Evolutionary conservation across 2,888 invertebrate genomes (phyloP).

Genomic region (Cancer borealis): DNA sequence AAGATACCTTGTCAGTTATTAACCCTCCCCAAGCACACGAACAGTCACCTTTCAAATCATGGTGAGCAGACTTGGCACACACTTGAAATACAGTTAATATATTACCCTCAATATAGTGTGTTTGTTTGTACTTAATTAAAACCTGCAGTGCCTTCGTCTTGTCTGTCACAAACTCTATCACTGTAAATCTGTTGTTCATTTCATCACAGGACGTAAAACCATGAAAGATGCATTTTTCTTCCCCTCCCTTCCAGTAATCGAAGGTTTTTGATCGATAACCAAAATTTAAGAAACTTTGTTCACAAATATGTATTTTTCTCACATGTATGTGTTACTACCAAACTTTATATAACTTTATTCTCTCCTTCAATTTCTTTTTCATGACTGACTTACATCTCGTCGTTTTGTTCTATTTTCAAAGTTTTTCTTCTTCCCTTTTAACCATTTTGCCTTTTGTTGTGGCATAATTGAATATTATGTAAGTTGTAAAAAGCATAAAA

Average conservation of each 20-base stretch:
- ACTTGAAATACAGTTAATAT: neutral
- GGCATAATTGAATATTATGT: neutral
- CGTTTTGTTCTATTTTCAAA: neutral
- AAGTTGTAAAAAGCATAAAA: constrained; percentile 23
- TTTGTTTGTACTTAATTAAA: neutral
- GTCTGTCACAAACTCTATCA: neutral
- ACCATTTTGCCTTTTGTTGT: neutral
- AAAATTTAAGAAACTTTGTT: neutral
- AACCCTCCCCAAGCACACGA: too few species aligned
- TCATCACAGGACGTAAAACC: neutral
- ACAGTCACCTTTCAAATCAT: neutral
- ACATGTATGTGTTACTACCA: neutral
- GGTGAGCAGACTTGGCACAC: neutral
- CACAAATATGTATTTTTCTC: neutral
- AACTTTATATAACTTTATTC: neutral
- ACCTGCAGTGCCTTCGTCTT: neutral
- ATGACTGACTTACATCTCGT: neutral
- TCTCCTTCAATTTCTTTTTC: neutral
- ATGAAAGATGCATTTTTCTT: neutral
- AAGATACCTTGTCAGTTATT: too few species aligned
- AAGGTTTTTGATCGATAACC: neutral
- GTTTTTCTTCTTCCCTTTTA: neutral
- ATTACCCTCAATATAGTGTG: neutral
- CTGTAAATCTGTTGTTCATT: neutral
- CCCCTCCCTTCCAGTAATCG: neutral